Percentiles rank a stretch among this genome's conserved stretches.
These are phyloP conservation scores for Apolygus lucorum DNA, from an alignment of 1,140 invertebrate species.

Conservation along the genomic window DNA sequence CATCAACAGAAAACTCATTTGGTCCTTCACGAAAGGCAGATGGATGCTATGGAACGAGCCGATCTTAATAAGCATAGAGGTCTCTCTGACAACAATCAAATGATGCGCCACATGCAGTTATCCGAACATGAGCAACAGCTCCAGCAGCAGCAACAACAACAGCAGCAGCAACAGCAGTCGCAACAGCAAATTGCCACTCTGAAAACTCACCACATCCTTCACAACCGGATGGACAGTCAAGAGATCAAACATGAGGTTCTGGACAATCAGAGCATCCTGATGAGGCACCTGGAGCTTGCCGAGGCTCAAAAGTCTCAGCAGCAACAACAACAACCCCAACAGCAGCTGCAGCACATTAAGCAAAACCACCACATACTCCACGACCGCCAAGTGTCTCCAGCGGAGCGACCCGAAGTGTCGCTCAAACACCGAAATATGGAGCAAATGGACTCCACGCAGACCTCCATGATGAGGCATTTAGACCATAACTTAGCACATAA, in stretches of 20 bases:
- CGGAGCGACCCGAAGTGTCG: background rate
- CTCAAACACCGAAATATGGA: background rate
- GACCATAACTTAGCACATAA: background rate
- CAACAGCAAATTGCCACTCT: slow-evolving; percentile 8
- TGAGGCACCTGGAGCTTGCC: slow-evolving; percentile 11
- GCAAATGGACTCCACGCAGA: background rate
- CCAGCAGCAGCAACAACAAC: slow-evolving; percentile 10
- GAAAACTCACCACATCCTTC: slow-evolving; percentile 35
- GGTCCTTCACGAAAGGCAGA: slow-evolving; percentile 23
- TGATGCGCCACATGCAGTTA: slow-evolving; percentile 1
- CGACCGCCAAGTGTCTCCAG: background rate
- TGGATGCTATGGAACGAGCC: slow-evolving; percentile 19
- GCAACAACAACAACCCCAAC: background rate
- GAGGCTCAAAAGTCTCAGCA: background rate
- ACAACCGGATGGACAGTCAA: background rate
- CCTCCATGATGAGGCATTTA: slow-evolving; percentile 12
- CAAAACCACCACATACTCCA: background rate
- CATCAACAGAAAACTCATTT: slow-evolving; percentile 14
- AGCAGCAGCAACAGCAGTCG: slow-evolving; percentile 12
- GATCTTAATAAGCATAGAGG: slow-evolving; percentile 3
- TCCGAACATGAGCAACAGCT: background rate
- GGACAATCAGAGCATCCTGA: background rate
- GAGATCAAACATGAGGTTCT: slow-evolving; percentile 6
- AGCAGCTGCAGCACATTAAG: background rate
- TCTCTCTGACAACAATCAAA: slow-evolving; percentile 14